Evolutionary conservation across 2,113 vertebrate species (phyloP), one percentile per base, ranked within the genome.

Genomic region (Camelus dromedarius): DNA sequence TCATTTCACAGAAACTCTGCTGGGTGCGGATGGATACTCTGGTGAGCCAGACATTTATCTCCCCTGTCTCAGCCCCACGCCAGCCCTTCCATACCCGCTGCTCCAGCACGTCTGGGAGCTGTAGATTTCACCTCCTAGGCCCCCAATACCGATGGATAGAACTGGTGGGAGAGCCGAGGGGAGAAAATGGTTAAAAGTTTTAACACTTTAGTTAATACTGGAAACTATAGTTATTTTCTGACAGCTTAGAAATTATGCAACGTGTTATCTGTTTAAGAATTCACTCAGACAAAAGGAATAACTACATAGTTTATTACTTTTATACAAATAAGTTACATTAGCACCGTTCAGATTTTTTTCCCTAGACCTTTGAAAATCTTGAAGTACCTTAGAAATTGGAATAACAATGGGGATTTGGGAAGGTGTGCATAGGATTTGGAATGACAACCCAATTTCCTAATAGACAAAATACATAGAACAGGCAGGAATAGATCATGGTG

Each of bases 191-290:
- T 52, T 69, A 26, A 56, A 67, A 18, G 56, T 81, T 73, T 46
- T 48, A 87, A 87, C 85, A 18, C 52, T n/a, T 75, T 50, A 62
- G 30, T 46, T 64, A 69, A 77, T 52, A 80, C 35, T 20, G 42
- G 52, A 85, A 85, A 91, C 19, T 56, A 66, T 7, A 89, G 38
- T 84, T 84, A 50, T 91, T 93, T 77, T 93, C 72, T 73, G 56
- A 76, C 9, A 93, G 46, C 35, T 42, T 66, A 56, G 48, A 94
- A 94, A 89, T 90, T 54, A 79, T 72, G 42, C 28, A 79, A 3
- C 72, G 22, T 35, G 70, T 86, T 54, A 77, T 50, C 38, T 88
- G 32, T 52, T 90, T 77, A 91, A 73, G 30, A 79, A 72, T 72
- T 80, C n/a, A 86, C 81, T 79, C 32, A 91, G 20, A 26, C 19